These are phyloP conservation scores for Sialis fuliginosa DNA, from an alignment of 2,888 invertebrate species.

Conservation along the genomic window DNA sequence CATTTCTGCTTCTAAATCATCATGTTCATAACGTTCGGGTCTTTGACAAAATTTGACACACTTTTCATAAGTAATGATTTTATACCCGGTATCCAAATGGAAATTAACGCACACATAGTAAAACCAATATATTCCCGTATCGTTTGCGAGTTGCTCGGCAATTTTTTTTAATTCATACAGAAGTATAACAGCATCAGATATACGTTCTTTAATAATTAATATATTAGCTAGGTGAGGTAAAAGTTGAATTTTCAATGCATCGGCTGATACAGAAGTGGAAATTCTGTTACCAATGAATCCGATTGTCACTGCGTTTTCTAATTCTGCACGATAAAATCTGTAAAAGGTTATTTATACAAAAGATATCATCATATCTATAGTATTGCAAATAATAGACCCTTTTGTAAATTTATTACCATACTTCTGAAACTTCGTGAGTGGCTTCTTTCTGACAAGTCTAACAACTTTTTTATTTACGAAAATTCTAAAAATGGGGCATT, in stretches of 20 bases:
- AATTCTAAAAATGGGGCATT: too few species aligned
- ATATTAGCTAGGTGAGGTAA: conserved; percentile 23
- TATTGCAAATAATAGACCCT: too few species aligned
- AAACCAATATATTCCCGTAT: conserved; percentile 36
- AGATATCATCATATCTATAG: too few species aligned
- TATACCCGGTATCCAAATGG: conserved; percentile 39
- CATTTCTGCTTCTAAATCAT: conserved; percentile 32
- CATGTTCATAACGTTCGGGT: conserved; percentile 29
- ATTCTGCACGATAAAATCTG: conserved; percentile 19
- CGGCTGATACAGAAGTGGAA: conserved; percentile 19
- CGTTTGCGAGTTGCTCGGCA: conserved; percentile 16
- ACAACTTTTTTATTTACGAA: too few species aligned
- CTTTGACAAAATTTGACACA: conserved; percentile 35
- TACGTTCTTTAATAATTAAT: conserved; percentile 20
- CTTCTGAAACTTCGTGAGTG: too few species aligned
- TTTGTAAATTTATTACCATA: too few species aligned
- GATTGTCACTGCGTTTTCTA: conserved; percentile 21
- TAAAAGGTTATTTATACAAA: not conserved
- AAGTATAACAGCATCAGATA: conserved; percentile 24
- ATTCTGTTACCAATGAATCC: conserved; percentile 23
- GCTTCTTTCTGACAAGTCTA: too few species aligned
- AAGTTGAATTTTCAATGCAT: conserved; percentile 17
- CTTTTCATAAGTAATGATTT: conserved; percentile 28
- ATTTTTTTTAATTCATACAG: conserved; percentile 23
- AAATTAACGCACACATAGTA: conserved; percentile 36